Conservation (phyloP, 1,140 invertebrate genomes). For the Lucilia sericata region DNA sequence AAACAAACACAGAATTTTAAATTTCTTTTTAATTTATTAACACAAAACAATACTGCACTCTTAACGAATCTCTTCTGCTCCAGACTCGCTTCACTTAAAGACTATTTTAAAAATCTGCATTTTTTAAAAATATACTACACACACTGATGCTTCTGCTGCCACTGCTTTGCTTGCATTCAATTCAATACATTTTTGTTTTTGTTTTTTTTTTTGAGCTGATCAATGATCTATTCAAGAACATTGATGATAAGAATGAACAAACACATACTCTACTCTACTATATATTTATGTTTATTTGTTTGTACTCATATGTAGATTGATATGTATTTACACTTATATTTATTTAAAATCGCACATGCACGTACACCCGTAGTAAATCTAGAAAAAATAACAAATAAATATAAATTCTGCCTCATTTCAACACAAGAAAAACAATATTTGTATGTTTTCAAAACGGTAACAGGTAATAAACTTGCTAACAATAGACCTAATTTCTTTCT, state of each 20-base stretch:
- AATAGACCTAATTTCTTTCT: no score
- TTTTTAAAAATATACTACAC: background rate
- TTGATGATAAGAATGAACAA: slow-evolving; percentile 7
- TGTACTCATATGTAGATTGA: background rate
- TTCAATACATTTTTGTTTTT: background rate
- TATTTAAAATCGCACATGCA: no score
- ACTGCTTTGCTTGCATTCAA: background rate
- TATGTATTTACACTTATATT: no score
- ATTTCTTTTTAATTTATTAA: background rate
- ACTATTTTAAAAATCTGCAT: slow-evolving; percentile 29
- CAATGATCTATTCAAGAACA: slow-evolving; percentile 21
- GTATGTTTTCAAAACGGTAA: no score
- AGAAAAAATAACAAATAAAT: no score
- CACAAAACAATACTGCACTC: background rate
- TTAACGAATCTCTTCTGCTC: background rate
- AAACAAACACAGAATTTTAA: background rate
- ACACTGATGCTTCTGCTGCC: background rate
- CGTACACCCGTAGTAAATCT: no score
- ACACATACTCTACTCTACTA: background rate
- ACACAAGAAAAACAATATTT: no score
- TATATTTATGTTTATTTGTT: no score
- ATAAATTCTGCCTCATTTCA: no score
- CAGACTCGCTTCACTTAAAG: background rate
- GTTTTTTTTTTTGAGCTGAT: background rate
- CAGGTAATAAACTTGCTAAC: no score